Percentiles rank a stretch among this genome's conserved stretches.
Evolutionary conservation across 2,888 invertebrate species (phyloP).

Genomic region (Phyllotreta cruciferae): DNA sequence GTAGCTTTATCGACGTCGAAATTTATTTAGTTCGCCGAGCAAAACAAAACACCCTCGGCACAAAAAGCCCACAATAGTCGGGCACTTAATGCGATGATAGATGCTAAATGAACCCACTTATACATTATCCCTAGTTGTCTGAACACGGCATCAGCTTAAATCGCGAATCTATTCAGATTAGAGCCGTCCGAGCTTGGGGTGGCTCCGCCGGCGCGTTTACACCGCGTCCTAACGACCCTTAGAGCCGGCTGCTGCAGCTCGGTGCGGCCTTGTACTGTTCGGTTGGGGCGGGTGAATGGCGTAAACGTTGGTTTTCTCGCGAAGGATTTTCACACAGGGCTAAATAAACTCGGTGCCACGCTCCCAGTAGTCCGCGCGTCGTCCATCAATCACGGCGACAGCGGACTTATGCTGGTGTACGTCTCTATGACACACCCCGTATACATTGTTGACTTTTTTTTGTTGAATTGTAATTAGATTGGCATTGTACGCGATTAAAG

Average conservation of each 20-base stretch:
- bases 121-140: constrained; percentile 34
- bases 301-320: constrained; percentile 11
- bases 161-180: constrained; percentile 36
- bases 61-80: constrained; percentile 26
- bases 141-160: constrained; percentile 25
- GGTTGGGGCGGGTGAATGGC: constrained; percentile 9
- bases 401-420: constrained; percentile 42
- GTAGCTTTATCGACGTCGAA: constrained; percentile 7
- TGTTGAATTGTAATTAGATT: constrained; percentile 32
- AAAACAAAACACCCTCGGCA: constrained; percentile 29
- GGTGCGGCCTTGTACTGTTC: constrained; percentile 6
- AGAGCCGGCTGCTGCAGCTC: background rate
- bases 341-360: constrained; percentile 29
- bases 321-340: constrained; percentile 30
- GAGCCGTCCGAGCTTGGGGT: constrained; percentile 30
- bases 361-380: constrained; percentile 24
- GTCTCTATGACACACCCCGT: constrained; percentile 39
- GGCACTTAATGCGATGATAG: constrained; percentile 29
- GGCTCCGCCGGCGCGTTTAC: constrained; percentile 6
- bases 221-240: background rate
- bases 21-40: constrained; percentile 12
- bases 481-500: constrained; percentile 20
- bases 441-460: constrained; percentile 37
- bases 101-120: constrained; percentile 35
- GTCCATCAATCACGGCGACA: constrained; percentile 46